These are phyloP conservation scores for Liopterus haemorrhoidalis DNA, from an alignment of 2,888 invertebrate species.

Conservation along the genomic window DNA sequence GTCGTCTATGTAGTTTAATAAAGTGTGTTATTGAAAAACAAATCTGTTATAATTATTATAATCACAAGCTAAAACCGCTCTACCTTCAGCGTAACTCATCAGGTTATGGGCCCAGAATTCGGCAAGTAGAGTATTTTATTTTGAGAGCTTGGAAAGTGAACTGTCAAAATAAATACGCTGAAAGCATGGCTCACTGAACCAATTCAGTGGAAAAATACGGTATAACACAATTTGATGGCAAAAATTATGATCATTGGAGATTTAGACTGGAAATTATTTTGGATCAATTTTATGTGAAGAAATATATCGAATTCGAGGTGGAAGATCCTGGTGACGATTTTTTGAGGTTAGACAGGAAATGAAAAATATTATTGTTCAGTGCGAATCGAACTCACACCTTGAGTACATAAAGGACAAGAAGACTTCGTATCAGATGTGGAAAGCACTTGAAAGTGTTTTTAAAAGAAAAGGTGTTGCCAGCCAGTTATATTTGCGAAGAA, in stretches of 20 bases:
- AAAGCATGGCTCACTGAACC: too few relatives aligned
- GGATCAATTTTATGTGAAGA: too few relatives aligned
- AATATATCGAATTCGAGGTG: neutral
- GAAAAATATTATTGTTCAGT: slow-evolving; percentile 5
- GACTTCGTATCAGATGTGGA: slow-evolving; percentile 5
- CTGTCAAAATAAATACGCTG: too few relatives aligned
- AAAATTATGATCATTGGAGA: slow-evolving; percentile 10
- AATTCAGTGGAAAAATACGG: slow-evolving; percentile 7
- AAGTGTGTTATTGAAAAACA: too few relatives aligned
- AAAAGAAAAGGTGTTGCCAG: slow-evolving; percentile 3
- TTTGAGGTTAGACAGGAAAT: neutral
- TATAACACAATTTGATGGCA: slow-evolving; percentile 14
- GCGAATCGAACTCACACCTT: neutral
- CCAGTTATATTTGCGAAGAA: slow-evolving; percentile 6
- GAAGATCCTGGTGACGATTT: neutral
- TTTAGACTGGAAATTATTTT: slow-evolving; percentile 1
- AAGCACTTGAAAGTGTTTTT: slow-evolving; percentile 3
- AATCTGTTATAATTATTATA: too few relatives aligned
- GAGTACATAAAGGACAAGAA: slow-evolving; percentile 6
- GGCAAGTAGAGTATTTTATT: too few relatives aligned
- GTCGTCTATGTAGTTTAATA: too few relatives aligned
- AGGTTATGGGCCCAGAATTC: too few relatives aligned
- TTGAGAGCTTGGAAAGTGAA: too few relatives aligned
- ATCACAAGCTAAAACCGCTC: too few relatives aligned
- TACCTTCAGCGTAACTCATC: too few relatives aligned